Evolutionary conservation across 1,140 invertebrate species (phyloP).

Genomic region (Chrysoperla carnea): DNA sequence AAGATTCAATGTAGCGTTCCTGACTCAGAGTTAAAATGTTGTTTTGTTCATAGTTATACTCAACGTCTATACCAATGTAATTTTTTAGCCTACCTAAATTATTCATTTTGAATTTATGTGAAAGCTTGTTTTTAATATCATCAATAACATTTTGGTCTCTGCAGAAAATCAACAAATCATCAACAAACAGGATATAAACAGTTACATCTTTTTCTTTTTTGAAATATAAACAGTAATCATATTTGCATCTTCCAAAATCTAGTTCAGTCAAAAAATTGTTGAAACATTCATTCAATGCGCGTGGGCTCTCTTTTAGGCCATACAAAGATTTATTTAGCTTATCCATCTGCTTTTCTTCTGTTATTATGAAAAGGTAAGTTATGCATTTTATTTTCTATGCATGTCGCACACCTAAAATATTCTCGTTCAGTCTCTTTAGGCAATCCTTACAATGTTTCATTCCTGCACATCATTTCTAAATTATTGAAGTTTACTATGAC

Average conservation of each 20-base stretch:
- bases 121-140: constrained; percentile 1
- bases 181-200: constrained; percentile 5
- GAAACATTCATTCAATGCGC: constrained; percentile 13
- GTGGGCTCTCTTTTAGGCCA: constrained; percentile 14
- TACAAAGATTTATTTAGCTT: constrained; percentile 15
- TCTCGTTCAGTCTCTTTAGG: no score
- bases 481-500: no score
- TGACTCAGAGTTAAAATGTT: constrained; percentile 6
- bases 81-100: constrained; percentile 6
- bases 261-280: constrained; percentile 5
- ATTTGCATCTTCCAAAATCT: constrained; percentile 5
- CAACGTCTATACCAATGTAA: constrained; percentile 10
- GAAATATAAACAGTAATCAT: constrained; percentile 8
- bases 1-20: constrained; percentile 5
- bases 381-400: not conserved
- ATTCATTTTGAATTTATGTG: constrained; percentile 6
- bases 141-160: constrained; percentile 1
- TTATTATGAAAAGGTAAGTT: not conserved
- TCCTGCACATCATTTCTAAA: no score
- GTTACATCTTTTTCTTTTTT: not conserved
- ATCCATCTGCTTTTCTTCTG: constrained; percentile 5
- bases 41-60: constrained; percentile 6
- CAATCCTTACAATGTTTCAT: no score
- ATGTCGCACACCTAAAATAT: not conserved
- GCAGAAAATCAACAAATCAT: constrained; percentile 6